These are phyloP conservation scores for Cladopsammia gracilis DNA, from an alignment of 64 coral and sea anemone genomes.

Conservation along the genomic window DNA sequence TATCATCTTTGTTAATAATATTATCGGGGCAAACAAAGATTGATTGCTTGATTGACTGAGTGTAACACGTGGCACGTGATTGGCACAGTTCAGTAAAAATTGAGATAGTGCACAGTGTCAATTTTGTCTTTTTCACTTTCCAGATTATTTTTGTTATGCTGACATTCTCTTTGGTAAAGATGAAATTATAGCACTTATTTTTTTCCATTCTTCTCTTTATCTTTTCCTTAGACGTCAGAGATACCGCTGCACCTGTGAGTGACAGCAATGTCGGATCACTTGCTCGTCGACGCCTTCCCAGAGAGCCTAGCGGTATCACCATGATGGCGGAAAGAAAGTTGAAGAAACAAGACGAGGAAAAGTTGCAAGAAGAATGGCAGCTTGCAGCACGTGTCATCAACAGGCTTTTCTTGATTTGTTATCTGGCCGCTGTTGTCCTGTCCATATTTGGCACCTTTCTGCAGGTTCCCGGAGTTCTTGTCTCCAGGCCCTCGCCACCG, in stretches of 20 bases:
- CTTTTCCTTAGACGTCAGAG: background rate
- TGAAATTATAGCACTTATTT: too few relatives aligned
- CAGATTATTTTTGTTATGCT: too few relatives aligned
- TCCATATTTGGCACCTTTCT: slow-evolving; percentile 75
- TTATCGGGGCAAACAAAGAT: too few relatives aligned
- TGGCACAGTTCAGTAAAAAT: too few relatives aligned
- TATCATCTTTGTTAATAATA: too few relatives aligned
- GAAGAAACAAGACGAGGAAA: slow-evolving; percentile 75
- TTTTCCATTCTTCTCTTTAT: background rate
- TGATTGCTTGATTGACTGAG: too few relatives aligned
- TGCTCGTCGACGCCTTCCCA: slow-evolving; percentile 20
- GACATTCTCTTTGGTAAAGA: too few relatives aligned
- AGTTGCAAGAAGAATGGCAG: slow-evolving; percentile 92
- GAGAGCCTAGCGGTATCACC: slow-evolving; percentile 55
- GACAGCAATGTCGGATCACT: background rate
- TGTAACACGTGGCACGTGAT: too few relatives aligned
- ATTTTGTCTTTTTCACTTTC: too few relatives aligned
- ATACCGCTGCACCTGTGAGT: background rate
- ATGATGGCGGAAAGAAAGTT: slow-evolving; percentile 81
- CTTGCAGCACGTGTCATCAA: slow-evolving; percentile 87
- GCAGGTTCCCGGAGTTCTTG: slow-evolving; percentile 56
- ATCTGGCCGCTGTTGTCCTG: slow-evolving; percentile 57
- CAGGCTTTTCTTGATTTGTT: slow-evolving; percentile 77
- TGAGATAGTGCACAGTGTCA: too few relatives aligned
- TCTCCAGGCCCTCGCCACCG: slow-evolving; percentile 25